Conservation (phyloP, 2,888 invertebrate species). For the Parnassius mnemosyne region DNA sequence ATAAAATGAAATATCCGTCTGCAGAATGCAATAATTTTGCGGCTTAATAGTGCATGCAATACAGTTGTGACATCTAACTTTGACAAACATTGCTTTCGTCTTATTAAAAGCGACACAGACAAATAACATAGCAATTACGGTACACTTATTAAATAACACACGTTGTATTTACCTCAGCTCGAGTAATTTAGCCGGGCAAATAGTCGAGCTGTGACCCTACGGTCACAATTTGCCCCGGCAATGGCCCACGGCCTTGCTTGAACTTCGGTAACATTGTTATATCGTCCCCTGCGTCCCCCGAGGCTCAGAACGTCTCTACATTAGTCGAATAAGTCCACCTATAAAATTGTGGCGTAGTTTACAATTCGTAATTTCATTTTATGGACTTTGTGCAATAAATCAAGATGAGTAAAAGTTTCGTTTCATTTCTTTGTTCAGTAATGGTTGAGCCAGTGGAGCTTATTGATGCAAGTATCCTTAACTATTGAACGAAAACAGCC, state of each 20-base stretch:
- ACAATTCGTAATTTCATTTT: slow-evolving; percentile 66
- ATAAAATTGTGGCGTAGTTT: slow-evolving; percentile 64
- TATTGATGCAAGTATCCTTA: slow-evolving; percentile 37
- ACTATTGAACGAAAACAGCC: slow-evolving; percentile 56
- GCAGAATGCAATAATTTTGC: slow-evolving; percentile 58
- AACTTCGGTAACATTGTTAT: slow-evolving; percentile 74
- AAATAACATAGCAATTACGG: slow-evolving; percentile 38
- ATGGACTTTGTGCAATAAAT: slow-evolving; percentile 65
- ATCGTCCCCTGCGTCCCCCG: slow-evolving; percentile 64
- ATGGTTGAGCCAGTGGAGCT: slow-evolving; percentile 34
- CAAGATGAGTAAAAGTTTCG: slow-evolving; percentile 52
- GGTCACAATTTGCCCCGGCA: slow-evolving; percentile 66
- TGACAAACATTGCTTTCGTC: slow-evolving; percentile 44
- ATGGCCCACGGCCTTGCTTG: slow-evolving; percentile 67
- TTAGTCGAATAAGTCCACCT: slow-evolving; percentile 65
- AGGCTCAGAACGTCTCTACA: slow-evolving; percentile 66
- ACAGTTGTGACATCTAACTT: slow-evolving; percentile 58
- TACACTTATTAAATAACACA: slow-evolving; percentile 60
- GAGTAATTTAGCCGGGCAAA: slow-evolving; percentile 65
- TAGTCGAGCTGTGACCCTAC: slow-evolving; percentile 65
- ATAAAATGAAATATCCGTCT: slow-evolving; percentile 59
- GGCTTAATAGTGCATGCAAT: slow-evolving; percentile 60
- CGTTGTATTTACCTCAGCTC: slow-evolving; percentile 57
- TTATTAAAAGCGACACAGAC: slow-evolving; percentile 40
- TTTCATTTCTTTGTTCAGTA: slow-evolving; percentile 50